These are phyloP conservation scores for Meloidogyne chitwoodi DNA, from an alignment of 1,140 invertebrate species.

Conservation along the genomic window DNA sequence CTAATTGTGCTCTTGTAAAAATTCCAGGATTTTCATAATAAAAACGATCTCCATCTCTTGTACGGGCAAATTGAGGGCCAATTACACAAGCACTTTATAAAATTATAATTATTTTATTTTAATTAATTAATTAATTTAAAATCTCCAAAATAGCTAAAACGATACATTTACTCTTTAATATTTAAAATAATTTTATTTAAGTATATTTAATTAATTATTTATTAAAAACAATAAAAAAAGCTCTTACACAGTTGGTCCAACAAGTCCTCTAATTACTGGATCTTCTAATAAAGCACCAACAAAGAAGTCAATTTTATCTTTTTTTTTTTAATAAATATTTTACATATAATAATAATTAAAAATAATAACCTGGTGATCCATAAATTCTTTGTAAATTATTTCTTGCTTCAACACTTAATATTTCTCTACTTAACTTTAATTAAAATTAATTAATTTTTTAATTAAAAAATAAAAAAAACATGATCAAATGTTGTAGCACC, in stretches of 20 bases:
- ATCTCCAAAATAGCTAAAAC: too few species aligned
- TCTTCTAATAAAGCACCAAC: constrained; percentile 57
- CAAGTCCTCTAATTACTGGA: constrained; percentile 55
- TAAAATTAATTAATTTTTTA: not conserved
- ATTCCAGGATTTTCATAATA: constrained; percentile 54
- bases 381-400: constrained; percentile 49
- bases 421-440: constrained; percentile 49
- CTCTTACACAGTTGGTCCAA: constrained; percentile 71
- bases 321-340: too few species aligned
- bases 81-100: constrained; percentile 78
- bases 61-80: constrained; percentile 79
- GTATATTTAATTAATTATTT: too few species aligned
- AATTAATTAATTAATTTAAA: too few species aligned
- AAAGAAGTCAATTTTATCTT: constrained; percentile 56
- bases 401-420: constrained; percentile 42
- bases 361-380: constrained; percentile 10
- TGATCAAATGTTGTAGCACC: constrained; percentile 70
- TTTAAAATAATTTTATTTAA: too few species aligned
- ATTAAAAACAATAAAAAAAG: not conserved
- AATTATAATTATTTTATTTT: too few species aligned
- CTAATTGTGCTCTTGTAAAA: constrained; percentile 70
- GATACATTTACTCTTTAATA: too few species aligned
- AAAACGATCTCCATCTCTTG: constrained; percentile 66
- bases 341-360: too few species aligned
- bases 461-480: not conserved